phyloP scores from a whole-genome alignment of 2,888 invertebrate species.

The Netelia melanura region DNA sequence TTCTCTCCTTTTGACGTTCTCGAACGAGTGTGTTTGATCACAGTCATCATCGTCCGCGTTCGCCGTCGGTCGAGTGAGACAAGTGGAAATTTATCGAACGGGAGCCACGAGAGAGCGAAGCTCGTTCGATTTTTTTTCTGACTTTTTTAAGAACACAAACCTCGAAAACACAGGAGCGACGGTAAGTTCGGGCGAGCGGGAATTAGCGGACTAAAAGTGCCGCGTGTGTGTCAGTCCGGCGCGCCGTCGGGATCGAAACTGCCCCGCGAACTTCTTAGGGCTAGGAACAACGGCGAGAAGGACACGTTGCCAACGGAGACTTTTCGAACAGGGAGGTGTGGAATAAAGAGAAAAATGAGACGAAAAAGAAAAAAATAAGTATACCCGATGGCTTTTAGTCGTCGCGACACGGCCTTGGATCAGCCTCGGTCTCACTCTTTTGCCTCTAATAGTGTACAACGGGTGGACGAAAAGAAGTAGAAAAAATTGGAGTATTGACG shows the following conservation, averaged over 20 bases:
- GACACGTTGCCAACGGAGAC: constrained; percentile 9
- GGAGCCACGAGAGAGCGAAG: background rate
- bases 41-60: constrained; percentile 28
- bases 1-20: background rate
- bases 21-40: constrained; percentile 2
- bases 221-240: constrained; percentile 67
- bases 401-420: constrained; percentile 75
- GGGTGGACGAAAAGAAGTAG: constrained; percentile 61
- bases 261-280: constrained; percentile 49
- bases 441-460: constrained; percentile 63
- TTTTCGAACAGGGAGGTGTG: constrained; percentile 67
- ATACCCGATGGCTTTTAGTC: constrained; percentile 55
- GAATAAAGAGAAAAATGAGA: constrained; percentile 71
- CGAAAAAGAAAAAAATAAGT: constrained; percentile 65
- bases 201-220: constrained; percentile 7
- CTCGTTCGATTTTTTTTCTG: constrained; percentile 8
- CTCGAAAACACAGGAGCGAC: background rate
- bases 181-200: constrained; percentile 3
- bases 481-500: constrained; percentile 82
- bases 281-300: constrained; percentile 39
- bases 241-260: constrained; percentile 70
- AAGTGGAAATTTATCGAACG: background rate
- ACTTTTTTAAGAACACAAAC: background rate
- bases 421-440: constrained; percentile 63
- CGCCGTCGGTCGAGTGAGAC: constrained; percentile 18